Evolutionary conservation across 2,113 vertebrate species (phyloP).

Genomic region (Pleuronectes platessa): DNA sequence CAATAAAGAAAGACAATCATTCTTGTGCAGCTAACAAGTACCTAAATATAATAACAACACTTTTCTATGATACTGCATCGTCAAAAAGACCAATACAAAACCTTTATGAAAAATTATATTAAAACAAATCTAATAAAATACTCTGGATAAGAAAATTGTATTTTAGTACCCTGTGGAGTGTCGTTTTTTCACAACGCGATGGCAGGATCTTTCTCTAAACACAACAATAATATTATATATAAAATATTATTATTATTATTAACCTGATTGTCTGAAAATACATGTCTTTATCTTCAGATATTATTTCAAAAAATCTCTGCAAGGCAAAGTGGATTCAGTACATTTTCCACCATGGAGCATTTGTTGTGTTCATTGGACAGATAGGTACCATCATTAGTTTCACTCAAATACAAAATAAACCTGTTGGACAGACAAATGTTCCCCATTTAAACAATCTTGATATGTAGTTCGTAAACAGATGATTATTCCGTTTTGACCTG

Average conservation of each 20-base stretch:
- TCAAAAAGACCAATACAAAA: conserved; percentile 7
- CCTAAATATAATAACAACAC: conserved; percentile 13
- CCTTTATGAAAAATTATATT: conserved; percentile 32
- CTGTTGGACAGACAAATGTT: neutral
- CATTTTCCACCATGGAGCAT: neutral
- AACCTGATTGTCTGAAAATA: conserved; percentile 54
- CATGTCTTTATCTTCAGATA: neutral
- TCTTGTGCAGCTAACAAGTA: conserved; percentile 9
- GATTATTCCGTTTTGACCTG: neutral
- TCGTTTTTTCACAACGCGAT: neutral
- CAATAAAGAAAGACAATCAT: neutral
- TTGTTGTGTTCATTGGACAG: conserved; percentile 18
- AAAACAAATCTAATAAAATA: conserved; percentile 53
- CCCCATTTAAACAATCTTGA: conserved; percentile 6
- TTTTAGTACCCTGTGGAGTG: conserved; percentile 4
- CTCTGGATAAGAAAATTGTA: conserved; percentile 7
- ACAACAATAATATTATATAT: neutral
- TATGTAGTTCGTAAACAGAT: conserved; percentile 38
- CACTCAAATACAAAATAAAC: conserved; percentile 10
- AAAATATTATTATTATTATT: neutral
- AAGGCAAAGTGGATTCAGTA: conserved; percentile 42
- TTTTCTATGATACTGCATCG: conserved; percentile 6
- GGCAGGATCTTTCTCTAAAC: conserved; percentile 7
- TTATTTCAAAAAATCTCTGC: conserved; percentile 30
- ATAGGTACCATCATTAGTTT: conserved; percentile 2